phyloP scores from a whole-genome alignment of 1,140 invertebrate species.

The Maconellicoccus hirsutus region DNA sequence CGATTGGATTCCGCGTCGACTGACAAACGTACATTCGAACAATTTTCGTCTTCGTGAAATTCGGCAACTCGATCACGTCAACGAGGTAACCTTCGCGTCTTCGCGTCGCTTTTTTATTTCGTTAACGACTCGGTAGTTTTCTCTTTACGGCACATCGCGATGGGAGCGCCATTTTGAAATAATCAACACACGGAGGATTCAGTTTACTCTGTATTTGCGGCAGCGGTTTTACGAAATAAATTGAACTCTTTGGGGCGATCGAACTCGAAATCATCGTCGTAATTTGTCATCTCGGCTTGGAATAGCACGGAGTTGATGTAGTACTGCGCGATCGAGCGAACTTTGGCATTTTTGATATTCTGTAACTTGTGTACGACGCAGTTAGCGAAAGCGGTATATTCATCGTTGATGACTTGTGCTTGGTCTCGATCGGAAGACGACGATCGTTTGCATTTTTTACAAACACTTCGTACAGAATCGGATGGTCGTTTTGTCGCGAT shows the following conservation, averaged over 20 bases:
- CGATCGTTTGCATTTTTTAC: not conserved
- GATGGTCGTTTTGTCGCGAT: not conserved
- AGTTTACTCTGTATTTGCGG: too few species aligned
- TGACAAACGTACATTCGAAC: too few species aligned
- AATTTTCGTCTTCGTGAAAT: too few species aligned
- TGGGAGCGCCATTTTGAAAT: too few species aligned
- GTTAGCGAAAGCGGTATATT: not conserved
- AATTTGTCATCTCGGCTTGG: constrained; percentile 13
- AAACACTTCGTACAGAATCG: not conserved
- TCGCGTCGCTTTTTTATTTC: too few species aligned
- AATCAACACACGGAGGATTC: too few species aligned
- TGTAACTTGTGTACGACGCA: not conserved
- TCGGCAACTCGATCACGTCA: too few species aligned
- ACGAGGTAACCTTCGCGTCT: too few species aligned
- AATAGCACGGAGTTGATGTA: not conserved
- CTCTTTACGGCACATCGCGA: too few species aligned
- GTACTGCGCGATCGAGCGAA: not conserved
- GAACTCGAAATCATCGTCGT: not conserved
- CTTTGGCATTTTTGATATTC: not conserved
- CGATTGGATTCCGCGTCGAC: too few species aligned
- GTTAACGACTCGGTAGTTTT: too few species aligned
- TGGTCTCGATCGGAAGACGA: not conserved
- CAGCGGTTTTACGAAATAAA: not conserved
- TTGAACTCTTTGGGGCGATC: not conserved
- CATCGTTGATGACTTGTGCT: not conserved